Conservation (phyloP, 2,113 vertebrate genomes). For the Hystrix cristata region DNA sequence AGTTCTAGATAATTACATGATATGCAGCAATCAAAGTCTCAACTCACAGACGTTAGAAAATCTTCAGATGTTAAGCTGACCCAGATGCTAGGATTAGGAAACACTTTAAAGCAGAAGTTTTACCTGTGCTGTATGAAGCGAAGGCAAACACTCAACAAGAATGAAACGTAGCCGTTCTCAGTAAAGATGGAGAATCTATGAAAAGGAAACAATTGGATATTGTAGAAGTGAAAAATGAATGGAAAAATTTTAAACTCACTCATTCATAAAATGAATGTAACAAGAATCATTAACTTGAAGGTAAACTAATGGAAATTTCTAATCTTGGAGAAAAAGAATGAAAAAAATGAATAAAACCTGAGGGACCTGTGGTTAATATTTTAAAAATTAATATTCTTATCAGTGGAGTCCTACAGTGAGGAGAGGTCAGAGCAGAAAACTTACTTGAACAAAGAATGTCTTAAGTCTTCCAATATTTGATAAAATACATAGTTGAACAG, state of each 20-base stretch:
- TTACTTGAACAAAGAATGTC: neutral
- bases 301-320: neutral
- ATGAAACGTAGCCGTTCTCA: neutral
- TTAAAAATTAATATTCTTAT: neutral
- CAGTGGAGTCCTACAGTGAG: neutral
- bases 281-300: constrained; percentile 4
- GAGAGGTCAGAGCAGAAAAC: neutral
- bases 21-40: neutral
- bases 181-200: neutral
- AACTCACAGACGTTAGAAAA: neutral
- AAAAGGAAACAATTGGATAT: neutral
- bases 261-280: neutral
- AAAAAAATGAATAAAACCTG: neutral
- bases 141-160: neutral
- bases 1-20: neutral
- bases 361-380: neutral
- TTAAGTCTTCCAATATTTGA: neutral
- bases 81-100: neutral
- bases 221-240: constrained; percentile 12
- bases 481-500: neutral
- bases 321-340: neutral
- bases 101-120: neutral
- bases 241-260: neutral
- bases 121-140: neutral
- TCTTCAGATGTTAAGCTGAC: neutral